phyloP scores from a whole-genome alignment of 2,113 vertebrate species.

The Scalopus aquaticus region DNA sequence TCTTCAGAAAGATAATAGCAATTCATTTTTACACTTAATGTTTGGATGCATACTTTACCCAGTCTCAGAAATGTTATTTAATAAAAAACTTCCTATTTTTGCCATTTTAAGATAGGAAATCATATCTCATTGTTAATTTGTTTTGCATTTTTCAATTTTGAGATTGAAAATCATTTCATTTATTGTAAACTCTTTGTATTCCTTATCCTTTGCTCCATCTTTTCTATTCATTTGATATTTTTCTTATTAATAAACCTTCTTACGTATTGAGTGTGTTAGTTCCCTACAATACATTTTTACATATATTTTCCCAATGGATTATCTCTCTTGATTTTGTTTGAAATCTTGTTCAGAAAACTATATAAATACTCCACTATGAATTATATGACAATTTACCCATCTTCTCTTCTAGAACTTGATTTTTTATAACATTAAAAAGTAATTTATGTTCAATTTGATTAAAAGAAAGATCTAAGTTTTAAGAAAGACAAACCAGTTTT shows the following conservation, averaged over 20 bases:
- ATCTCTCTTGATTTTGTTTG: not conserved
- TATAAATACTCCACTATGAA: not conserved
- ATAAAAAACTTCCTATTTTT: not conserved
- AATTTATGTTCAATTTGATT: not conserved
- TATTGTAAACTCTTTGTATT: not conserved
- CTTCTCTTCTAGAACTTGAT: not conserved
- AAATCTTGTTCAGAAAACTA: not conserved
- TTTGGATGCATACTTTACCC: not conserved
- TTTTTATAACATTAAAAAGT: slow-evolving; percentile 34
- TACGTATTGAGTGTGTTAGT: not conserved
- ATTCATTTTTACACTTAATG: not conserved
- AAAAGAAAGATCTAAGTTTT: not conserved
- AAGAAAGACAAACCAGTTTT: slow-evolving; percentile 11
- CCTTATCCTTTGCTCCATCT: not conserved
- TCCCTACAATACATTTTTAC: not conserved
- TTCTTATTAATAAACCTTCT: not conserved
- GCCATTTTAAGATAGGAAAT: not conserved
- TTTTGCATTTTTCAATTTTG: not conserved
- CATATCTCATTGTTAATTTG: not conserved
- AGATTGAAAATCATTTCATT: not conserved
- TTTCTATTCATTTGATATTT: not conserved
- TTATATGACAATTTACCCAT: not conserved
- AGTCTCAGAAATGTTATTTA: not conserved
- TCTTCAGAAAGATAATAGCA: not conserved
- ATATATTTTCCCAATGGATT: not conserved